A percentile compares a stretch with the other conserved stretches of the same genome.
phyloP scores from a whole-genome alignment of 1,140 invertebrate genomes.

The Formica selysi region DNA sequence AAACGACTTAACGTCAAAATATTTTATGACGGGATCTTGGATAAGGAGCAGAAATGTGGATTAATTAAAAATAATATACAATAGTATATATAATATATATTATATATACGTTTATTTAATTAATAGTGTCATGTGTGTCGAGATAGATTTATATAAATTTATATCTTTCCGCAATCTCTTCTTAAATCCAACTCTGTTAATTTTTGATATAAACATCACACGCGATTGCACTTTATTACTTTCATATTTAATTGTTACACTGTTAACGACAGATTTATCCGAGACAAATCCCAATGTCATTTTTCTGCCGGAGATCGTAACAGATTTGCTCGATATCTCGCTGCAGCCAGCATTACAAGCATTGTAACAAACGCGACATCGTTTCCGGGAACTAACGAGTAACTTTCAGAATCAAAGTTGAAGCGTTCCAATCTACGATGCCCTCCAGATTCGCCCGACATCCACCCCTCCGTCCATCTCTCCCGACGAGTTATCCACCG shows the following conservation, averaged over 20 bases:
- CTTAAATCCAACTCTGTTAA: background rate
- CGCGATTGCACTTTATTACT: background rate
- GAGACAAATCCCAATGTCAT: background rate
- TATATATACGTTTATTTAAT: background rate
- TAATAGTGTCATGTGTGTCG: background rate
- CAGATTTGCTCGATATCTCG: background rate
- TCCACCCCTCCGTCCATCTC: background rate
- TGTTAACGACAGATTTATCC: background rate
- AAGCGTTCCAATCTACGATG: conserved; percentile 58
- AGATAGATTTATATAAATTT: background rate
- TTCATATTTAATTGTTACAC: background rate
- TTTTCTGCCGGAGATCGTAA: background rate
- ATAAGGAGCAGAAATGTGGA: background rate
- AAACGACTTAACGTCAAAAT: background rate
- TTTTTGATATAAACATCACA: background rate
- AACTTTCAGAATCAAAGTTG: conserved; percentile 60
- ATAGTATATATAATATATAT: background rate
- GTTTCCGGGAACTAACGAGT: conserved; percentile 54
- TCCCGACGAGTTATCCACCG: conserved; percentile 21
- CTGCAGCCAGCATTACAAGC: conserved; percentile 21
- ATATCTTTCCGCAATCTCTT: background rate
- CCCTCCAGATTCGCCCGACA: conserved; percentile 39
- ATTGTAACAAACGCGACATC: conserved; percentile 53
- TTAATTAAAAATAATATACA: background rate
- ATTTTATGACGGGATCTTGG: conserved; percentile 4